Conservation (phyloP, 2,888 invertebrate species). For the Halictus ligatus region DNA sequence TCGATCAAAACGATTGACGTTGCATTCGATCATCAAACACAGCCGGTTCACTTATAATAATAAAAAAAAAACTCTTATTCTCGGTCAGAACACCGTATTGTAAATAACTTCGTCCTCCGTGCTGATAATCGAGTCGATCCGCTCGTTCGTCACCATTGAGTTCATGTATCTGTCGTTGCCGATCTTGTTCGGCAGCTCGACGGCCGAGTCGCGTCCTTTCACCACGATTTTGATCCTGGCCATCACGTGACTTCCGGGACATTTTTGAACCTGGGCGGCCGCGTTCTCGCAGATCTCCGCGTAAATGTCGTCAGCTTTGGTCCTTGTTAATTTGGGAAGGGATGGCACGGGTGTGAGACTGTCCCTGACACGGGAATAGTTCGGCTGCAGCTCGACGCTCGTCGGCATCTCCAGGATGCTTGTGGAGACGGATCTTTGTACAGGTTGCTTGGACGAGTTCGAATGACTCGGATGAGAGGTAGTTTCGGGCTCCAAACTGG, state of each 20-base stretch:
- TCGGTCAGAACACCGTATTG: slow-evolving; percentile 79
- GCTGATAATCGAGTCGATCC: slow-evolving; percentile 79
- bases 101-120: slow-evolving; percentile 82
- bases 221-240: slow-evolving; percentile 82
- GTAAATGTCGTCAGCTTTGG: slow-evolving; percentile 81
- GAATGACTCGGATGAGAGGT: slow-evolving; percentile 74
- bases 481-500: slow-evolving; percentile 81
- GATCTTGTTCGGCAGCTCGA: slow-evolving; percentile 52
- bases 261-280: slow-evolving; percentile 69
- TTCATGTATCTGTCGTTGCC: slow-evolving; percentile 76
- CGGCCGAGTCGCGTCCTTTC: slow-evolving; percentile 72
- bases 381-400: slow-evolving; percentile 79
- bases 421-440: slow-evolving; percentile 82
- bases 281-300: slow-evolving; percentile 81
- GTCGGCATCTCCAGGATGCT: slow-evolving; percentile 80
- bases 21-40: slow-evolving; percentile 59
- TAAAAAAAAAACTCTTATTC: slow-evolving; percentile 25
- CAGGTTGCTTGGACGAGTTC: slow-evolving; percentile 77
- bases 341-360: slow-evolving; percentile 79
- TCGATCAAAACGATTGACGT: slow-evolving; percentile 37
- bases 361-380: slow-evolving; percentile 81
- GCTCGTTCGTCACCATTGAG: slow-evolving; percentile 76
- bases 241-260: slow-evolving; percentile 81
- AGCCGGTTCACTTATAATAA: slow-evolving; percentile 62
- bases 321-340: slow-evolving; percentile 66